Base-by-base conservation (phyloP, 2,113 vertebrate genomes). In the Centrocercus urophasianus region DNA sequence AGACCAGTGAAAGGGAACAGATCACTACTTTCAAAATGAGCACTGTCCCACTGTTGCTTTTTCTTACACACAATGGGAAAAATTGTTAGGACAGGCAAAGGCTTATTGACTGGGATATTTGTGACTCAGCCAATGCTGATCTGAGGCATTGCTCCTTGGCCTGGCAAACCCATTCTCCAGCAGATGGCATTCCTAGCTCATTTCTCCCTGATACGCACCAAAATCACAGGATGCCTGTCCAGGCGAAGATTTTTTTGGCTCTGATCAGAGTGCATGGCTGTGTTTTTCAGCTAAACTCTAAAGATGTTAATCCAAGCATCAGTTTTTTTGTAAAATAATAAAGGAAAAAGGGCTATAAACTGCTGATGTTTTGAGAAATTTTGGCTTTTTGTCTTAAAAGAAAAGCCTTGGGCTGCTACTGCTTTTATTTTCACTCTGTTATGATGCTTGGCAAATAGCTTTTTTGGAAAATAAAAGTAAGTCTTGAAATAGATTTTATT, bases 111-210 rank as follows among this genome's bases (percentile, higher is more conserved):
- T 56, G 3, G 5, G 6, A 5, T 56, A 40, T 48, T 76, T 86
- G 24, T 30, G 40, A 57, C 8, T 11, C 28, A 72, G 47, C 7
- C 34, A 84, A 52, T 74, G 38, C 19, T 52, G 5, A 40, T 52
- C 20, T 0, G 2, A 82, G 27, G 22, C 22, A 30, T 13, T 0
- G 0, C 25, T 28, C 50, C 21, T 66, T 47, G 34, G 64, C 32
- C 82, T 71, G 64, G 61, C 54, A 82, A 86, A 22, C 15, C 28
- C 21, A 86, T 91, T 38, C 32, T 91, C 97, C 96, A 96, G 93
- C 80, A 96, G 96, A 72, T 97, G 96, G 94, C 96, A 95, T 93
- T 67, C 79, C 2, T 40, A 75, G 81, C 77, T 93, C 63, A 48
- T 91, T 93, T 95, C 92, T 96, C 57, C 52, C 48, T 0, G 1